Percentiles rank a stretch among this genome's conserved stretches.
Conservation (phyloP, 2,797 vertebrate genomes). For the Paramormyrops hopkinsi region DNA sequence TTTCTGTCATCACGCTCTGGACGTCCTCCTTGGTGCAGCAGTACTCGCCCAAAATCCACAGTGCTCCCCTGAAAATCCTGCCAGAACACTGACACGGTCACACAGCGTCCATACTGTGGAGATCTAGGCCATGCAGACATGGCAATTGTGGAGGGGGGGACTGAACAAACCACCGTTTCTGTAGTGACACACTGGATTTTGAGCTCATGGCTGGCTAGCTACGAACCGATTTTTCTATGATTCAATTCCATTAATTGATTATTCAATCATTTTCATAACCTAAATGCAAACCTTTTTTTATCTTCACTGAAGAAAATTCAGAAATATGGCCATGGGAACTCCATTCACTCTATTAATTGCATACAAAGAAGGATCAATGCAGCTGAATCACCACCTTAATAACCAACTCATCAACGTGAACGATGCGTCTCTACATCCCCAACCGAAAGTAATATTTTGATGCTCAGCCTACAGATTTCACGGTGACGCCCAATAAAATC, state of each 20-base stretch:
- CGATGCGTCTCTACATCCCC: background rate
- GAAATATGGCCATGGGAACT: background rate
- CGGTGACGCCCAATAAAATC: background rate
- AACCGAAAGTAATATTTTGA: background rate
- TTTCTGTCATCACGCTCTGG: slow-evolving; percentile 96
- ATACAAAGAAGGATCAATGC: background rate
- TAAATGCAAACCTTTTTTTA: background rate
- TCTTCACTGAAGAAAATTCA: background rate
- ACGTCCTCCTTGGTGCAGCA: slow-evolving; percentile 96
- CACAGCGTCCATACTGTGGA: background rate
- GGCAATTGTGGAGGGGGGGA: background rate
- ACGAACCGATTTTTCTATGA: background rate
- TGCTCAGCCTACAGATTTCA: background rate
- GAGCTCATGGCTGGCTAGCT: background rate
- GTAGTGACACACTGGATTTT: background rate
- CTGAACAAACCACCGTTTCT: background rate
- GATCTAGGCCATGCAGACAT: background rate
- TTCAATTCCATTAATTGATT: background rate
- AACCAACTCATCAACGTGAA: background rate
- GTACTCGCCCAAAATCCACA: slow-evolving; percentile 97
- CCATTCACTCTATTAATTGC: background rate
- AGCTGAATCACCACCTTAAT: background rate
- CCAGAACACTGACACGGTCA: slow-evolving; percentile 5
- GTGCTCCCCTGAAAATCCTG: slow-evolving; percentile 92
- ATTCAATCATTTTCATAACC: background rate